Base-by-base conservation (phyloP, 1,140 invertebrate genomes). In the Pseudachorutes palmiensis region DNA sequence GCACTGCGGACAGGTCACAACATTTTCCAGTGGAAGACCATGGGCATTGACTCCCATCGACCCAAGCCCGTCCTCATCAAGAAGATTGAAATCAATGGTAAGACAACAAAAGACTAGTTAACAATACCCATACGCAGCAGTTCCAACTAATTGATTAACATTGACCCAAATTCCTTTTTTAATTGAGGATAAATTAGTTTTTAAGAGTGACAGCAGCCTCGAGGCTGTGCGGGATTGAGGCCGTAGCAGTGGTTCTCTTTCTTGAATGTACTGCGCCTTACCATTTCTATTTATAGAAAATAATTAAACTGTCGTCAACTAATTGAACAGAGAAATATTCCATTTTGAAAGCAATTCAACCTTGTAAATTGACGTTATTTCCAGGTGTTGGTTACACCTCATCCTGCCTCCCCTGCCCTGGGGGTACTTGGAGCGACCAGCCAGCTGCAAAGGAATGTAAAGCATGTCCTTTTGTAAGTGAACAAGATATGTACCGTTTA, bases 311-410 rank as follows among this genome's bases (percentile, higher is more conserved):
- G n/a, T n/a, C n/a, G n/a, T n/a, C n/a, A n/a, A n/a, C n/a, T n/a
- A n/a, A n/a, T n/a, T n/a, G n/a, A n/a, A n/a, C n/a, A n/a, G n/a
- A n/a, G n/a, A n/a, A n/a, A n/a, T n/a, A n/a, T n/a, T n/a, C n/a
- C n/a, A n/a, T n/a, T n/a, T n/a, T n/a, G n/a, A n/a, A n/a, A n/a
- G n/a, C n/a, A n/a, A n/a, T n/a, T n/a, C n/a, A n/a, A n/a, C n/a
- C n/a, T n/a, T n/a, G 19, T 45, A 45, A 12, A 19, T 9, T 45
- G 36, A 12, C 9, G 33, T 36, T 1, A 41, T 48, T 70, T 65
- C 64, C 69, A 84, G 84, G 84, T 57, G 79, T 86, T 28, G 83
- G 83, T 5, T 85, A 81, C 71, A 82, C 84, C 19, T 83, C 83
- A 0, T 79, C 81, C 65, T 86, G 85, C 74, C 79, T 78, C 16